A percentile compares a stretch with the other conserved stretches of the same genome.
phyloP scores from a whole-genome alignment of 2,888 invertebrate genomes.

The Phanerotoma sp. region DNA sequence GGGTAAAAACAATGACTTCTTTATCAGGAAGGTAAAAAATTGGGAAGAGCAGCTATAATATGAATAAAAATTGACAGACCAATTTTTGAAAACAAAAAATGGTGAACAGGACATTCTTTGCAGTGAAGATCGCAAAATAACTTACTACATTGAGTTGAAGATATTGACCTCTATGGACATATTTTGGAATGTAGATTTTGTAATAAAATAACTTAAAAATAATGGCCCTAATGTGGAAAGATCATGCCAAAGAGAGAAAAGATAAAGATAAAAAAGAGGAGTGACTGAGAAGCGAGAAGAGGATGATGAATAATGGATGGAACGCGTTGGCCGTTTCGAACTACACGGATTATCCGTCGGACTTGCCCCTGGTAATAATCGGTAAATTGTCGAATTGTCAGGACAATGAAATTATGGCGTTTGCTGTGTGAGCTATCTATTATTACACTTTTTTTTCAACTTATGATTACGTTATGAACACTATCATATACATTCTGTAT shows the following conservation, averaged over 20 bases:
- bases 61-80: too few relatives aligned
- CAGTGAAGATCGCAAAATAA: too few relatives aligned
- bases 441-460: conserved; percentile 47
- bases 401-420: conserved; percentile 50
- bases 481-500: conserved; percentile 24
- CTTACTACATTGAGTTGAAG: too few relatives aligned
- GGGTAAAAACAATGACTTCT: too few relatives aligned
- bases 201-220: too few relatives aligned
- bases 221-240: conserved; percentile 13
- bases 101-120: too few relatives aligned
- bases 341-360: conserved; percentile 27
- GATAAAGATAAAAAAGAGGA: conserved; percentile 15
- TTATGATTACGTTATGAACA: conserved; percentile 38
- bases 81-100: too few relatives aligned
- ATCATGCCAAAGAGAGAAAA: conserved; percentile 28
- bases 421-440: conserved; percentile 47
- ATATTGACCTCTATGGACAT: too few relatives aligned
- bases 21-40: too few relatives aligned
- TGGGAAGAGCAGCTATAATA: too few relatives aligned
- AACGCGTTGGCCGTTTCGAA: conserved; percentile 47
- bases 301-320: conserved; percentile 55
- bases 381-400: conserved; percentile 52
- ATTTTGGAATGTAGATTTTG: too few relatives aligned
- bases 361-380: conserved; percentile 46
- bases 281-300: conserved; percentile 39